Conservation (phyloP, 1,140 invertebrate genomes). For the Sminthurides bifidus region DNA sequence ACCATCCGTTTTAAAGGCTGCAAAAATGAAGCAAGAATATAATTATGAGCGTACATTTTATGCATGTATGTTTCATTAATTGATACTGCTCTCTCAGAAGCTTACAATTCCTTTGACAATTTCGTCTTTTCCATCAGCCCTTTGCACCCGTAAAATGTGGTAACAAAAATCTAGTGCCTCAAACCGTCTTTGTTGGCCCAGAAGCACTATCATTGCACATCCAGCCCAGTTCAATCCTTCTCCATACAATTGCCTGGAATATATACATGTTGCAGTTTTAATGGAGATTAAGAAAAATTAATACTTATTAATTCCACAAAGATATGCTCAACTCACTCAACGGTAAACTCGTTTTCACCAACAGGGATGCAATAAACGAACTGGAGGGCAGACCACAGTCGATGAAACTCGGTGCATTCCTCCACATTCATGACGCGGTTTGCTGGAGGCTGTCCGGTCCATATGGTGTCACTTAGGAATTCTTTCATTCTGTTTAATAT, state of each 20-base stretch:
- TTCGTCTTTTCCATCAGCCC: slow-evolving; percentile 93
- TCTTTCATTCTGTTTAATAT: slow-evolving; percentile 74
- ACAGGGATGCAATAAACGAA: slow-evolving; percentile 97
- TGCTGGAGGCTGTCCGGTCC: slow-evolving; percentile 75
- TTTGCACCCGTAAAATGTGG: slow-evolving; percentile 89
- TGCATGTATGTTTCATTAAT: neutral
- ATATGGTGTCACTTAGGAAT: slow-evolving; percentile 72
- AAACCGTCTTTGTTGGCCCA: slow-evolving; percentile 91
- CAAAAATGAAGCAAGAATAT: slow-evolving; percentile 39
- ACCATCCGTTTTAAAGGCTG: slow-evolving; percentile 93
- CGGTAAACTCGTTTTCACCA: slow-evolving; percentile 91
- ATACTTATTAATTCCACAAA: slow-evolving; percentile 36
- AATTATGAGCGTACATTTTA: neutral
- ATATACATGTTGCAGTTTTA: neutral
- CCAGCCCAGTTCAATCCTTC: slow-evolving; percentile 99
- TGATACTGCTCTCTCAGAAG: slow-evolving; percentile 34
- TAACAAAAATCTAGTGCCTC: slow-evolving; percentile 98
- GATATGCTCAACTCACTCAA: slow-evolving; percentile 59
- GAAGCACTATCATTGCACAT: slow-evolving; percentile 92
- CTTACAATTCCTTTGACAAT: slow-evolving; percentile 91
- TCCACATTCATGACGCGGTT: slow-evolving; percentile 93
- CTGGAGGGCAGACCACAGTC: slow-evolving; percentile 94
- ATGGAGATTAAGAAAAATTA: neutral
- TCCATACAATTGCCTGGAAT: slow-evolving; percentile 83
- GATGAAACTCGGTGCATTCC: slow-evolving; percentile 94